These are phyloP conservation scores for Hymenochirus boettgeri DNA, from an alignment of 2,113 vertebrate genomes.

Conservation along the genomic window DNA sequence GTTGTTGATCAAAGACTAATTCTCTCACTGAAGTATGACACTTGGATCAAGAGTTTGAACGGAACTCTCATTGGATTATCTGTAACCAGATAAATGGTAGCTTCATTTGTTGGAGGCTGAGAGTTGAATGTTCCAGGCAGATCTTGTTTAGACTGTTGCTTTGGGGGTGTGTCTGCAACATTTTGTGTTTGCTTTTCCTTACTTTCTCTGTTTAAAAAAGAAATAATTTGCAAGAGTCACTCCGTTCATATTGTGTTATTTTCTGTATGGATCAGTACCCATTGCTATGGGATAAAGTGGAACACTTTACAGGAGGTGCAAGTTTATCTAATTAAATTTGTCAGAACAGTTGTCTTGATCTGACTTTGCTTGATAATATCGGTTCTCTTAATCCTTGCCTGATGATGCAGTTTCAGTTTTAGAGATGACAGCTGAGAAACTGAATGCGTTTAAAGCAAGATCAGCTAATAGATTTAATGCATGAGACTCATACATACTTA, in stretches of 20 bases:
- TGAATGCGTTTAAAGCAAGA: constrained; percentile 74
- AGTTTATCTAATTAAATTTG: background rate
- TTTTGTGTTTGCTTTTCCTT: fast-evolving
- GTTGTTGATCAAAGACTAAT: background rate
- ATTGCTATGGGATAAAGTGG: too few relatives aligned
- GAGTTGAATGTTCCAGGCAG: constrained; percentile 61
- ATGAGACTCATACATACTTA: constrained; percentile 60
- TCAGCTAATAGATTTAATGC: constrained; percentile 88
- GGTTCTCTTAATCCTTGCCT: background rate
- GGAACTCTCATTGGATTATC: fast-evolving
- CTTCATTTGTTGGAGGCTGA: constrained; percentile 43
- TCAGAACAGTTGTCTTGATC: background rate
- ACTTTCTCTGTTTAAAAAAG: fast-evolving
- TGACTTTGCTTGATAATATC: background rate
- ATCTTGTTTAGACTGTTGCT: background rate
- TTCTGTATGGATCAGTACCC: background rate
- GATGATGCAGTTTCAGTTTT: background rate
- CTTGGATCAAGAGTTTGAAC: constrained; percentile 13
- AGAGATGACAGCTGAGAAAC: constrained; percentile 16
- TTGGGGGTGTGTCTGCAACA: background rate
- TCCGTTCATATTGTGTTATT: background rate
- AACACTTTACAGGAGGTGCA: background rate
- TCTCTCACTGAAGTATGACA: background rate
- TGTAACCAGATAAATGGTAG: background rate
- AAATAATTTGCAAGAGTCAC: background rate